A percentile compares a stretch with the other conserved stretches of the same genome.
Evolutionary conservation across 2,113 vertebrate genomes (phyloP).

Genomic region (Copsychus sechellarum): DNA sequence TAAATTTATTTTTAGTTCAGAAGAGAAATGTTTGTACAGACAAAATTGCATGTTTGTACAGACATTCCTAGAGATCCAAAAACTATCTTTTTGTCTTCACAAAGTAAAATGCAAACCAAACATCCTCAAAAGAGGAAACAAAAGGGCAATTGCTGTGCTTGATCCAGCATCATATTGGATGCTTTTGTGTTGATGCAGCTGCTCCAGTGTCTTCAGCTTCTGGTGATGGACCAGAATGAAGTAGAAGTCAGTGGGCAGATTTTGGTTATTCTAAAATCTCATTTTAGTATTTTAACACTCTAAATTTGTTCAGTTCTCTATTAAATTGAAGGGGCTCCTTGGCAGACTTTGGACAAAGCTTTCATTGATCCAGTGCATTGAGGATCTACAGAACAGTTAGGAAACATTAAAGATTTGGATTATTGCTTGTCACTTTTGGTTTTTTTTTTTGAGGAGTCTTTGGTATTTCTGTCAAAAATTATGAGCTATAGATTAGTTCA

Average conservation of each 20-base stretch:
- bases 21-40: slow-evolving; percentile 52
- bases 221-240: background rate
- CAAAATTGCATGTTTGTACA: slow-evolving; percentile 18
- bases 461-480: background rate
- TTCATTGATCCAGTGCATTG: background rate
- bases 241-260: background rate
- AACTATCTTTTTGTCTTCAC: slow-evolving; percentile 35
- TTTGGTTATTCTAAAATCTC: background rate
- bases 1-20: slow-evolving; percentile 59
- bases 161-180: background rate
- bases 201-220: background rate
- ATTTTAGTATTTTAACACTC: background rate
- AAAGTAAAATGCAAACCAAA: slow-evolving; percentile 37
- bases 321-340: background rate
- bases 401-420: background rate
- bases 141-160: background rate
- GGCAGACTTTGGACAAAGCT: background rate
- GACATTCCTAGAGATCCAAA: slow-evolving; percentile 36
- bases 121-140: slow-evolving; percentile 38
- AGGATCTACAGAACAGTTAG: background rate
- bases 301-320: background rate
- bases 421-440: background rate
- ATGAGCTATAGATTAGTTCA: background rate
- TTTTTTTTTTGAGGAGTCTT: background rate
- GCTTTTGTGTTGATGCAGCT: slow-evolving; percentile 41